These are phyloP conservation scores for Mesochorus sp. DNA, from an alignment of 2,888 invertebrate species.

Conservation along the genomic window DNA sequence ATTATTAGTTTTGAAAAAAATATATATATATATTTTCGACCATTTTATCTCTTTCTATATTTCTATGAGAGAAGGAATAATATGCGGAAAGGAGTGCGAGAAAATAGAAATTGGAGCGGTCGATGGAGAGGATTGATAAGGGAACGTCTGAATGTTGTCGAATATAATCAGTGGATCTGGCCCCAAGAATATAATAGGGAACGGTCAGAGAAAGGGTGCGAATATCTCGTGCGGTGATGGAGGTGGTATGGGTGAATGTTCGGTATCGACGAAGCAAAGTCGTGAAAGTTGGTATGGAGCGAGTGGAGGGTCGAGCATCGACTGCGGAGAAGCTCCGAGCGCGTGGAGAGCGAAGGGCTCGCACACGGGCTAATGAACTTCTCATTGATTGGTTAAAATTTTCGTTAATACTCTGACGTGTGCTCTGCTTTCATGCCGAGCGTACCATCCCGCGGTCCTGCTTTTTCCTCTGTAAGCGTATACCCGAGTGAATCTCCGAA, in stretches of 20 bases:
- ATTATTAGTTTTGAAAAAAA: too few relatives aligned
- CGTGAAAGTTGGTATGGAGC: constrained; percentile 18
- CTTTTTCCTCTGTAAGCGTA: constrained; percentile 40
- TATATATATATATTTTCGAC: too few relatives aligned
- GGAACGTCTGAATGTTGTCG: too few relatives aligned
- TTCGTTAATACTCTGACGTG: constrained; percentile 79
- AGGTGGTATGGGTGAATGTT: constrained; percentile 26
- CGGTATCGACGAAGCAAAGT: constrained; percentile 51
- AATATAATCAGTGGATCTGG: constrained; percentile 74
- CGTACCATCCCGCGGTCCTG: constrained; percentile 67
- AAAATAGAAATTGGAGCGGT: too few relatives aligned
- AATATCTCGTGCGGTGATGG: constrained; percentile 19
- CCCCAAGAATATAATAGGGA: constrained; percentile 65
- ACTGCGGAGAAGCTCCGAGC: constrained; percentile 58
- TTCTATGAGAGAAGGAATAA: too few relatives aligned
- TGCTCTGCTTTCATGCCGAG: constrained; percentile 76
- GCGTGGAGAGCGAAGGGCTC: too few relatives aligned
- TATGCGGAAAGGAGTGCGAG: too few relatives aligned
- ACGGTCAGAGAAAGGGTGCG: constrained; percentile 43
- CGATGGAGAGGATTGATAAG: too few relatives aligned
- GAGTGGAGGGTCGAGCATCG: constrained; percentile 64
- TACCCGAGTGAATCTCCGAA: neutral
- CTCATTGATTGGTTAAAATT: constrained; percentile 81
- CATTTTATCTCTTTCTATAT: too few relatives aligned
- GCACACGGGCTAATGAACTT: constrained; percentile 79